Base-by-base conservation (phyloP, 2,113 vertebrate species). In the Ginglymostoma cirratum region DNA sequence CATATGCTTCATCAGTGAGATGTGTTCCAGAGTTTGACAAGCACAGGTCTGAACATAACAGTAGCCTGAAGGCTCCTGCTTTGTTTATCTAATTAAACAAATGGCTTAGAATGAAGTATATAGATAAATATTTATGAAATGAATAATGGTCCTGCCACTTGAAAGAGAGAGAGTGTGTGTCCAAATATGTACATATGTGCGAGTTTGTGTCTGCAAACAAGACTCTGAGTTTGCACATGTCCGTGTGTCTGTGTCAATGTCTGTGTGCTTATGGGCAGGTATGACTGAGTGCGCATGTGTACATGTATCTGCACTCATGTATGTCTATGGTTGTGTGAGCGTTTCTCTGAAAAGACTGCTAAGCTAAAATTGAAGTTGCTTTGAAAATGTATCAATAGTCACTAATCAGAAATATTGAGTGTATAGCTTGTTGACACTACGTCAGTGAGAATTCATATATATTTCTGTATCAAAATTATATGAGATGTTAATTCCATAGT, bases 91-190 rank as follows among this genome's bases (percentile, higher is more conserved):
- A 34, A 21, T 61, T n/a, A 92, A 92, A 65, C 87, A 90, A 90
- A 90, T 90, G 87, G 48, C 30, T 61, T 61, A 34, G 45, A 61
- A 92, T 92, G 55, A 65, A 65, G 87, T 17, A 34, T 65, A 65
- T 61, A 61, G 87, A 65, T 89, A 89, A 89, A 89, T 89, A 89
- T 89, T 55, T 52, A 55, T 55, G 48, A 52, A 87, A 27, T 87
- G 42, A 52, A 52, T 55, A 89, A 48, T 89, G 27, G 48, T 30
- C 45, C 48, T 89, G 23, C 27, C 48, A 89, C 48, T 55, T 55
- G 45, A 52, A 48, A 55, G 24, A 12, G 21, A 52, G 34, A 61
- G 55, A 61, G 55, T 52, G 85, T 17, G 42, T 24, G 45, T 42
- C 42, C 42, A 3, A 7, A 15, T 52, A 27, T 15, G 38, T 3